Percentiles rank a stretch among this genome's conserved stretches.
Evolutionary conservation across 1,140 invertebrate species (phyloP).

Genomic region (Conus ventricosus): DNA sequence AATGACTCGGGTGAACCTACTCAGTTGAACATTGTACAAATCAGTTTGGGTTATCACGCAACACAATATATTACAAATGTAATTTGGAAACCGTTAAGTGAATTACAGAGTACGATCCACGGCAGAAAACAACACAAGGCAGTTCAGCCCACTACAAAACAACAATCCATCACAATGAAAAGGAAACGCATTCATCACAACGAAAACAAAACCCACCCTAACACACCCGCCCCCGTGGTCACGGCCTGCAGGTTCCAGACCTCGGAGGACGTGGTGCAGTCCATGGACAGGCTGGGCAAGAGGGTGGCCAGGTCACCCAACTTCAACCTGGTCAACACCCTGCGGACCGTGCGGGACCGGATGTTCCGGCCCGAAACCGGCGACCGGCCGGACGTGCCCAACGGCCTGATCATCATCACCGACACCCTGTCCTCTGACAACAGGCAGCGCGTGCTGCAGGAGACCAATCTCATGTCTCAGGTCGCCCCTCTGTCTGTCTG

Average conservation of each 20-base stretch:
- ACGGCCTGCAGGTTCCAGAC: slow-evolving; percentile 15
- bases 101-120: too few species aligned
- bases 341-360: slow-evolving; percentile 22
- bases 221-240: too few species aligned
- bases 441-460: slow-evolving; percentile 16
- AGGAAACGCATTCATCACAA: too few species aligned
- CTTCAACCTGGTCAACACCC: slow-evolving; percentile 41
- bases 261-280: slow-evolving; percentile 9
- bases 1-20: too few species aligned
- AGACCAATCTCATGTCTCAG: neutral
- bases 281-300: slow-evolving; percentile 29
- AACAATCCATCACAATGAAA: too few species aligned
- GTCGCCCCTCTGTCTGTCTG: neutral
- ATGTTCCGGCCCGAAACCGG: slow-evolving; percentile 55
- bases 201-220: too few species aligned
- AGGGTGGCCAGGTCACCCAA: slow-evolving; percentile 1
- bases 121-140: too few species aligned
- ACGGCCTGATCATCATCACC: slow-evolving; percentile 63
- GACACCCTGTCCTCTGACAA: slow-evolving; percentile 55
- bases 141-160: too few species aligned
- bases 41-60: too few species aligned
- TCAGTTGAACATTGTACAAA: too few species aligned
- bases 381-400: slow-evolving; percentile 57
- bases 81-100: too few species aligned
- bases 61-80: too few species aligned